phyloP scores from a whole-genome alignment of 2,113 vertebrate genomes.

The Nymphicus hollandicus region DNA sequence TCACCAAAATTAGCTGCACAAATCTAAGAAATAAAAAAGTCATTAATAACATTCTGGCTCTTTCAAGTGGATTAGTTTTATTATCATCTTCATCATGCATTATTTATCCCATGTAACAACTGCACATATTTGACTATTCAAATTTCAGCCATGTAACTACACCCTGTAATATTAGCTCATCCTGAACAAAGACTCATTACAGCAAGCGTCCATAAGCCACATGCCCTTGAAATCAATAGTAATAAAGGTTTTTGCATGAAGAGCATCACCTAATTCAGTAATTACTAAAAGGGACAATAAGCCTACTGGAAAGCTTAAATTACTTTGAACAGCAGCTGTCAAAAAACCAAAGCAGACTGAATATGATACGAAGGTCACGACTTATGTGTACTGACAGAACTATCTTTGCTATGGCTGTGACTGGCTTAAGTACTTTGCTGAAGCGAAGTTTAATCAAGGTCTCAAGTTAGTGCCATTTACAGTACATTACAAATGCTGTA shows the following conservation, averaged over 20 bases:
- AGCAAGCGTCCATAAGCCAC: background rate
- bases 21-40: constrained; percentile 73
- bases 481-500: background rate
- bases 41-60: background rate
- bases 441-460: constrained; percentile 10
- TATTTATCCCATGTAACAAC: background rate
- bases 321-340: constrained; percentile 18
- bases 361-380: background rate
- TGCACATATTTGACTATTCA: background rate
- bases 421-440: constrained; percentile 8
- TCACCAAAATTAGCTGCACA: constrained; percentile 90
- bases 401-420: background rate
- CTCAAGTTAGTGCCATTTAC: background rate
- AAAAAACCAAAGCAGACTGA: background rate
- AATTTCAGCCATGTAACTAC: background rate
- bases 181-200: background rate
- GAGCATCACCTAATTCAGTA: background rate
- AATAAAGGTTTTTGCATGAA: background rate
- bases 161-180: background rate
- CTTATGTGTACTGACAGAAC: constrained; percentile 7
- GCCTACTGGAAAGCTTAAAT: background rate
- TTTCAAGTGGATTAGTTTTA: background rate
- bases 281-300: background rate
- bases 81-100: background rate
- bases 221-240: background rate